These are phyloP conservation scores for Blastobasis lacticolella DNA, from an alignment of 2,888 invertebrate genomes.

Conservation along the genomic window DNA sequence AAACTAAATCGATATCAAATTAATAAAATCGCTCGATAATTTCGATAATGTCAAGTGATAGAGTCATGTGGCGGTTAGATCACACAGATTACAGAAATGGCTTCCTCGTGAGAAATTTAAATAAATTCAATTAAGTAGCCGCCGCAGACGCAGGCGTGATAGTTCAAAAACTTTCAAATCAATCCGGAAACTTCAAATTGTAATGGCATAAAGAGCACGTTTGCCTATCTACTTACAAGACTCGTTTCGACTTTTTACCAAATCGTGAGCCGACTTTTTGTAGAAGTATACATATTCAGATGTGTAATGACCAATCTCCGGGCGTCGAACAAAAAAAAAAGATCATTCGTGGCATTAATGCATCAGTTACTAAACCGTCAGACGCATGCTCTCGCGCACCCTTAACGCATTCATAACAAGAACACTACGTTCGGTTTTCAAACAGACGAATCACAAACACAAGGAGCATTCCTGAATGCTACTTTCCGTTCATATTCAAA, in stretches of 20 bases:
- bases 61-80: neutral
- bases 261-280: slow-evolving; percentile 67
- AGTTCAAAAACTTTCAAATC: slow-evolving; percentile 50
- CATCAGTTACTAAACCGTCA: slow-evolving; percentile 72
- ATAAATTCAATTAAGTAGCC: slow-evolving; percentile 4
- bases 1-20: neutral
- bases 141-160: neutral
- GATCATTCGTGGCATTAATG: slow-evolving; percentile 67
- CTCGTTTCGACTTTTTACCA: slow-evolving; percentile 58
- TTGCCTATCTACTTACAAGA: slow-evolving; percentile 62
- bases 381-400: slow-evolving; percentile 68
- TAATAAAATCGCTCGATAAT: neutral
- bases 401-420: slow-evolving; percentile 68
- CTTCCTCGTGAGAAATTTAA: slow-evolving; percentile 3
- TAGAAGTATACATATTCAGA: slow-evolving; percentile 67
- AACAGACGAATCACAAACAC: slow-evolving; percentile 61
- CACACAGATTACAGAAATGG: neutral
- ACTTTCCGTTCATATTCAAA: slow-evolving; percentile 60
- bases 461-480: slow-evolving; percentile 49
- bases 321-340: slow-evolving; percentile 59
- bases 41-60: neutral
- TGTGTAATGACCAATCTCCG: slow-evolving; percentile 72
- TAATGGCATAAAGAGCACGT: slow-evolving; percentile 66
- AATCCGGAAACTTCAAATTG: slow-evolving; percentile 64
- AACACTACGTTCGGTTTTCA: slow-evolving; percentile 63